Base-by-base conservation (phyloP, 2,888 invertebrate species). In the Toxonevra muliebris region DNA sequence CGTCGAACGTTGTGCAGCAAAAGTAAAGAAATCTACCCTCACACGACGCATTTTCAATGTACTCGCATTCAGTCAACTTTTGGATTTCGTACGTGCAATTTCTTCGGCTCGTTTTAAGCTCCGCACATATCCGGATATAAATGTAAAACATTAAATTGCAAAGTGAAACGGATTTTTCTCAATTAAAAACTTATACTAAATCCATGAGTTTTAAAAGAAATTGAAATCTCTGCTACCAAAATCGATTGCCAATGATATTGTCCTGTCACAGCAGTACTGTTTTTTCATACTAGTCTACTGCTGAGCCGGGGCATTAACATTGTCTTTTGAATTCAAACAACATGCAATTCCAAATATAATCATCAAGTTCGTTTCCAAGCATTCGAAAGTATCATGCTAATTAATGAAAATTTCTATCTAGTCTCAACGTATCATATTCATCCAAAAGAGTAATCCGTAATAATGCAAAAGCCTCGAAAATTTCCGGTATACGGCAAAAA, bases 201-300 rank as follows among this genome's bases (percentile, higher is more conserved):
- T 4, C 30, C 30, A 30, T 7, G 30, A 30, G 7, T 30, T 7
- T 30, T 30, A 30, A 30, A 30, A 30, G 3, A 7, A 30, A 4
- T 30, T 30, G n/a, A 57, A 64, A 59, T 15, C 15, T n/a, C 48
- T 15, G 15, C 5, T 11, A 48, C 10, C 48, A 61, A 59, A 65
- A 74, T 75, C 86, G 88, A 87, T 86, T 86, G 88, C 90, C 91
- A 89, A 90, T 92, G 89, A 95, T 95, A 95, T 95, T 95, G 95
- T 95, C 95, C 94, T 94, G 95, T 95, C 95, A 95, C 95, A 95
- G 95, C 95, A 95, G 95, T 95, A 95, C 91, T 90, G 87, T 88
- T 86, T 72, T 71, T 74, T 72, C 55, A 71, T 71, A 72, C 86
- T 78, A 86, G 86, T 87, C 88, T 95, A 95, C 95, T 95, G 95